Percentiles rank a stretch among this genome's conserved stretches.
Conservation (phyloP, 1,140 invertebrate genomes). For the Helicoverpa zea region DNA sequence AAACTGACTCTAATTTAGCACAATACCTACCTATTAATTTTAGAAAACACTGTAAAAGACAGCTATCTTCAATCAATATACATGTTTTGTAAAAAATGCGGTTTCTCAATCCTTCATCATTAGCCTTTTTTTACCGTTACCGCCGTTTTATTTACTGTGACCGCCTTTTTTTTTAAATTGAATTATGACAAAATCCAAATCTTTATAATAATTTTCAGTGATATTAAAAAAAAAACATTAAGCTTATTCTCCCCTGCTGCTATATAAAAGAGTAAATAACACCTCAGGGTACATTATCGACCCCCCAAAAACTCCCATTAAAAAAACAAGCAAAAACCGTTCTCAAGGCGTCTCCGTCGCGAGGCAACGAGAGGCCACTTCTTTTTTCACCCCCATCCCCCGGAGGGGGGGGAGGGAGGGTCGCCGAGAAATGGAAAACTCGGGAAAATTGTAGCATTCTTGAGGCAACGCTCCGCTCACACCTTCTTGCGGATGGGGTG, state of each 20-base stretch:
- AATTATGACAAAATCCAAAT: no score
- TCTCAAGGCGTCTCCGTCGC: conserved; percentile 59
- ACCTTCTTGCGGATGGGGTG: conserved; percentile 77
- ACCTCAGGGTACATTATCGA: neutral
- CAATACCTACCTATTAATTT: no score
- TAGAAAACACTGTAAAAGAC: no score
- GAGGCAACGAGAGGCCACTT: conserved; percentile 75
- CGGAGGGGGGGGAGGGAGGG: conserved; percentile 58
- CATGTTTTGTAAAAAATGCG: no score
- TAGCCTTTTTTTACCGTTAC: no score
- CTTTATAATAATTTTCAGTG: no score
- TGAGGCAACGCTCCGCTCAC: conserved; percentile 84
- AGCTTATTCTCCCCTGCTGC: no score
- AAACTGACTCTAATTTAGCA: neutral
- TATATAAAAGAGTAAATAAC: neutral
- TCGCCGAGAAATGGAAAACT: conserved; percentile 85
- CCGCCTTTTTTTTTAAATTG: no score
- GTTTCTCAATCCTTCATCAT: no score
- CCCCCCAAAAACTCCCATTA: neutral
- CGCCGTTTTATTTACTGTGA: no score
- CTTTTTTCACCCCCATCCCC: conserved; percentile 74
- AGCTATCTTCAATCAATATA: no score
- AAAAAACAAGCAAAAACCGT: conserved; percentile 46
- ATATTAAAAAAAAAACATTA: no score
- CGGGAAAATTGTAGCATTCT: conserved; percentile 87